phyloP scores from a whole-genome alignment of 1,140 invertebrate genomes.

The Chionoecetes opilio region DNA sequence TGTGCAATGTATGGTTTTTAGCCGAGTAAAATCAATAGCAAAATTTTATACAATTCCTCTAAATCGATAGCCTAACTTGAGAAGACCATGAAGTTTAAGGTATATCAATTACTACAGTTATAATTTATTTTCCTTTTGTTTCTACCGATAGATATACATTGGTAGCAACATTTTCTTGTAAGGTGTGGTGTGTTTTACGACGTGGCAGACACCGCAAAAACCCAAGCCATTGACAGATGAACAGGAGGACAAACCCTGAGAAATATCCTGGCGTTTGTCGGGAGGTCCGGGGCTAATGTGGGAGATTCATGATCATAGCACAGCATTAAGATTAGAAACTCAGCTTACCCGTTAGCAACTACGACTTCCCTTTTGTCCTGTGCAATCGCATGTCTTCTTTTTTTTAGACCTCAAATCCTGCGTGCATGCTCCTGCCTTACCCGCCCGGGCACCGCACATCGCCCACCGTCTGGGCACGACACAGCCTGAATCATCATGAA shows the following conservation, averaged over 20 bases:
- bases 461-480: background rate
- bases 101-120: too few relatives aligned
- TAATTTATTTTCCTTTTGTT: too few relatives aligned
- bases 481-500: background rate
- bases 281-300: conserved; percentile 23
- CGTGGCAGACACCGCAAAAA: background rate
- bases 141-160: too few relatives aligned
- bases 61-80: too few relatives aligned
- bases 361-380: conserved; percentile 41
- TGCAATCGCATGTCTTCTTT: background rate
- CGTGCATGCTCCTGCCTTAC: background rate
- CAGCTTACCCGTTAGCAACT: conserved; percentile 51
- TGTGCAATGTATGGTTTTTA: too few relatives aligned
- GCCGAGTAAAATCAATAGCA: too few relatives aligned
- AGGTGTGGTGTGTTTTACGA: too few relatives aligned
- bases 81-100: too few relatives aligned
- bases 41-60: too few relatives aligned
- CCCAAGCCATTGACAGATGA: background rate
- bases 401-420: background rate
- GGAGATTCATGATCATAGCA: conserved; percentile 44
- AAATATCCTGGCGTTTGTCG: background rate
- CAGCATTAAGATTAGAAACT: conserved; percentile 54
- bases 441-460: background rate
- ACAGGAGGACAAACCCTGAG: background rate
- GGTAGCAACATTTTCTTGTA: too few relatives aligned